A percentile compares a stretch with the other conserved stretches of the same genome.
Conservation (phyloP, 2,797 vertebrate genomes). For the Psittacula derbiana region DNA sequence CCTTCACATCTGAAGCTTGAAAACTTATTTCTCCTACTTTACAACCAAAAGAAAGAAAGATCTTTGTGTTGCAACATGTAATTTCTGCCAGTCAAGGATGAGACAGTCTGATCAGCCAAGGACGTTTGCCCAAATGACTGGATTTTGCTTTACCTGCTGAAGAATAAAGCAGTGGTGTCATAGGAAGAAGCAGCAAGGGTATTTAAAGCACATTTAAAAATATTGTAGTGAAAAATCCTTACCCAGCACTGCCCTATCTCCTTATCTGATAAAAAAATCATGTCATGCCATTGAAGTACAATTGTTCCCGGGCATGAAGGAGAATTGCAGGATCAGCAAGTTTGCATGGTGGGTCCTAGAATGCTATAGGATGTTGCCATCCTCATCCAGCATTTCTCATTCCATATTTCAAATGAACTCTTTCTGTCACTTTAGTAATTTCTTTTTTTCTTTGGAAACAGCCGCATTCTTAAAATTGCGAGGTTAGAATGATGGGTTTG, state of each 20-base stretch:
- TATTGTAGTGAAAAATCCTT: background rate
- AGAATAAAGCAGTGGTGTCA: background rate
- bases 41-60: background rate
- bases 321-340: background rate
- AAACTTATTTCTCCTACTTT: background rate
- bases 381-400: background rate
- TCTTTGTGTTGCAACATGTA: background rate
- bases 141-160: background rate
- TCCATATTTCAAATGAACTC: background rate
- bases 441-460: background rate
- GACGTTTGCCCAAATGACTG: background rate
- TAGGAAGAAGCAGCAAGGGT: background rate
- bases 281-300: background rate
- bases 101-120: background rate
- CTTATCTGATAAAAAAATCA: background rate
- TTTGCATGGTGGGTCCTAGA: background rate
- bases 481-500: background rate
- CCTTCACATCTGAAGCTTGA: background rate
- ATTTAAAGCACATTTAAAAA: accelerated
- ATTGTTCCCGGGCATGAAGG: background rate
- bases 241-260: background rate
- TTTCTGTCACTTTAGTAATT: background rate
- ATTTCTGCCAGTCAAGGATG: background rate
- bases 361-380: accelerated
- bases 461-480: background rate